Conservation (phyloP, 2,888 invertebrate species). For the Cryptus viduatorius region DNA sequence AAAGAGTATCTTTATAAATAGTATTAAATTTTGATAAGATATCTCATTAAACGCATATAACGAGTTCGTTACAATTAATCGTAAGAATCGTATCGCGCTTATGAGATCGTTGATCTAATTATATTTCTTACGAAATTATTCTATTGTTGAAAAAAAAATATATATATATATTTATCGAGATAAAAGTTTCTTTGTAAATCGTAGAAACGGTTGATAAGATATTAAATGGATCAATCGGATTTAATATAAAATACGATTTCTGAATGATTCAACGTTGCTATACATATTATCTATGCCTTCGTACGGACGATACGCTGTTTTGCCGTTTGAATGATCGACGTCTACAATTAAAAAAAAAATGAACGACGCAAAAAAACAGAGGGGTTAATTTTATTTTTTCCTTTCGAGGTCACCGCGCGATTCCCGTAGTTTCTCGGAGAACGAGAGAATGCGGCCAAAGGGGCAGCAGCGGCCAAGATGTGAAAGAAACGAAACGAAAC, state of each 20-base stretch:
- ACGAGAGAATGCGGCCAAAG: conserved; percentile 45
- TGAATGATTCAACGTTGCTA: background rate
- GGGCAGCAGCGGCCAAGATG: conserved; percentile 19
- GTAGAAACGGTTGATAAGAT: background rate
- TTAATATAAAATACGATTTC: background rate
- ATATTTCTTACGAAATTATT: too few species aligned
- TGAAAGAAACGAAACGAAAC: conserved; percentile 37
- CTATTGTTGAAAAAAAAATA: too few species aligned
- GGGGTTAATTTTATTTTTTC: conserved; percentile 4
- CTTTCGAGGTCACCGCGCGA: conserved; percentile 18
- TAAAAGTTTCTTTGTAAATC: background rate
- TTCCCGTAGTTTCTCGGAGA: conserved; percentile 18
- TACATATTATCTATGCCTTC: background rate
- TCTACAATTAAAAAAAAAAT: background rate
- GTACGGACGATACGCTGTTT: background rate
- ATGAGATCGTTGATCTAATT: too few species aligned
- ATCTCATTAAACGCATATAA: background rate
- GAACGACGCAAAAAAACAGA: background rate
- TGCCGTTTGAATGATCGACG: background rate
- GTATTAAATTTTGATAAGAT: background rate
- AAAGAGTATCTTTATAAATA: background rate
- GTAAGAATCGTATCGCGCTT: too few species aligned
- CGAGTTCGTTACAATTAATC: too few species aligned
- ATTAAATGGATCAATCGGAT: background rate
- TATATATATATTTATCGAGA: too few species aligned